Evolutionary conservation across 2,888 invertebrate genomes (phyloP), one percentile per base, ranked within the genome.

Genomic region (Vannuccia rotundouncinata): DNA sequence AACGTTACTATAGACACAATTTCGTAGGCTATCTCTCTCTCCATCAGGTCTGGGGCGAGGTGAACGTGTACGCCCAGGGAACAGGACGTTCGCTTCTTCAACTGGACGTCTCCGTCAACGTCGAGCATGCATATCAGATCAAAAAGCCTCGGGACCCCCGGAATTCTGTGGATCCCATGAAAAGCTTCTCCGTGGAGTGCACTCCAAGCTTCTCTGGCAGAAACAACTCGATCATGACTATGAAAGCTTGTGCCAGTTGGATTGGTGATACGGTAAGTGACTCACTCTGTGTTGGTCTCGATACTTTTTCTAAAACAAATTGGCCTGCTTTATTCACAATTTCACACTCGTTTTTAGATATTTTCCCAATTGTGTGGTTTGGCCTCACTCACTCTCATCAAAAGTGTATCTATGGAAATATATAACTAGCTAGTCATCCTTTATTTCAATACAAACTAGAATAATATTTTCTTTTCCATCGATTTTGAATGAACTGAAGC

Each of bases 31-130:
- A 13, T 45, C 45, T 45, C 45, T 45, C 45, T 45, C 45, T 13
- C 45, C 45, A 94, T 0, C 92, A 93, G 85, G 95, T 95, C 77
- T 95, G 94, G 93, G 95, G 95, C 85, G 94, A 94, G 0, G 93
- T 95, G 74, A 93, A 94, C 88, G 94, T 95, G 76, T 92, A 94
- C 84, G 95, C 93, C 0, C 92, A 92, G 86, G 95, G 95, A 82
- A 93, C 94, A 0, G 95, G 95, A 25, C 94, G 92, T 89, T 95
- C 95, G 1, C 92, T 95, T 84, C 90, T 95, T 82, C 95, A 95
- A 89, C 31, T 82, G 31, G 77, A 80, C 28, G 82, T 82, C 60
- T 28, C 75, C n/a, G 60, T 73, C 27, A 78, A 82, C 59, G 80
- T 81, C 45, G 81, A 81, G 29, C 73, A 82, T 31, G 66, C 22